A percentile compares a stretch with the other conserved stretches of the same genome.
Conservation (phyloP, 2,888 invertebrate species). For the Atethmia centrago region DNA sequence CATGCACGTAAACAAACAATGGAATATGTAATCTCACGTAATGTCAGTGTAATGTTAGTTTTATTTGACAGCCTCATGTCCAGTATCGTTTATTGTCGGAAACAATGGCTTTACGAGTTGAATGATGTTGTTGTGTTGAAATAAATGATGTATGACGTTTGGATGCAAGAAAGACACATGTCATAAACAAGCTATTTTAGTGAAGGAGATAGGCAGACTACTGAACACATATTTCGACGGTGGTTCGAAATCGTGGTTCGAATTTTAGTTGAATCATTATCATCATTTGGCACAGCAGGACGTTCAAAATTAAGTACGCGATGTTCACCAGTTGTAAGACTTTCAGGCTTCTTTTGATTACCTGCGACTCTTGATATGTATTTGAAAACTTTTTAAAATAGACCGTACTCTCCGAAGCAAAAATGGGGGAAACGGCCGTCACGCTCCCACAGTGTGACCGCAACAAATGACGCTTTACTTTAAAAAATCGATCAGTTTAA, state of each 20-base stretch:
- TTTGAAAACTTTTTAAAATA: no score
- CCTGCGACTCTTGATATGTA: no score
- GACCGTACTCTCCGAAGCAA: no score
- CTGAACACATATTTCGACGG: no score
- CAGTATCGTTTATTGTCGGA: conserved; percentile 19
- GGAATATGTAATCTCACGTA: conserved; percentile 18
- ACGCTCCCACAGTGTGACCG: background rate
- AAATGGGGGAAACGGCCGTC: background rate
- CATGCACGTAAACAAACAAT: conserved; percentile 32
- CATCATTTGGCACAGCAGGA: no score
- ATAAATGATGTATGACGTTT: conserved; percentile 11
- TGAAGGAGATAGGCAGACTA: no score
- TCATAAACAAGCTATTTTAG: no score
- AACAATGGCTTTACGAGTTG: conserved; percentile 33
- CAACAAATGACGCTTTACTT: background rate
- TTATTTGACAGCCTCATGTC: conserved; percentile 30
- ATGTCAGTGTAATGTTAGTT: conserved; percentile 37
- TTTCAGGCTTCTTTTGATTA: no score
- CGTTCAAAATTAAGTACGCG: no score
- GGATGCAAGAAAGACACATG: background rate
- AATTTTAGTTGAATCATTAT: no score
- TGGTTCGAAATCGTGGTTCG: no score
- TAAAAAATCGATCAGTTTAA: background rate
- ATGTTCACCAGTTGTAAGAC: no score
- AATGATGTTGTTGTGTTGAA: conserved; percentile 12